Base-by-base conservation (phyloP, 2,797 vertebrate genomes). In the Crenichthys baileyi region DNA sequence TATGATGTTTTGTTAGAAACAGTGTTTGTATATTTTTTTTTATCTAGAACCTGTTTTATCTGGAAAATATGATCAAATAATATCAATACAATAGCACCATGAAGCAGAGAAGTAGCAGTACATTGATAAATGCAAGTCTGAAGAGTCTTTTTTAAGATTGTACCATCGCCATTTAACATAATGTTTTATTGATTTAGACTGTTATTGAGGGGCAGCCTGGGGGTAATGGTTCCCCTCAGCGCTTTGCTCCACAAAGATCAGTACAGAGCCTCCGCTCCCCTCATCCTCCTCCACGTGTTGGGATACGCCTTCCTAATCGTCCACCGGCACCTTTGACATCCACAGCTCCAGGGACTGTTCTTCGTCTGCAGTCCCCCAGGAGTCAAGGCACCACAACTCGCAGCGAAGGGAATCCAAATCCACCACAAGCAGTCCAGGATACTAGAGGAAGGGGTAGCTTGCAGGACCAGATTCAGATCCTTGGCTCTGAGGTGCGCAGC, bases 391-490 rank as follows among this genome's bases (percentile, higher is more conserved):
- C 51, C 60, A 16, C 81, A 58, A 13, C 83, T 70, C 89, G 83
- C 18, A 83, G 73, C 26, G 94, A 93, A 13, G 80, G 87, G 36
- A 93, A 89, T 79, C 88, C n/a, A 5, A 92, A 78, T 80, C 87
- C 86, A 20, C 94, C 94, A 82, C 91, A 92, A 70, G 81, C 78
- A 5, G 29, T 51, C 70, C 89, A 91, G 68, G 94, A 95, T 0
- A 1, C 83, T 1, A 77, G 78, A 79, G 86, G 75, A 20, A 81
- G 39, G 73, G 83, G 75, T 13, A 82, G 86, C 0, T 73, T 95
- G 7, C 91, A 95, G 22, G 95, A 97, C 61, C 96, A 96, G 87
- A 92, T 97, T 83, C 95, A 96, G 18, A 88, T 87, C 0, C 90
- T 97, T 22, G 95, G 95, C 36, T 80, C 77, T 0, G 96, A 97